These are phyloP conservation scores for Margaritifera margaritifera DNA, from an alignment of 2,888 invertebrate genomes.

Conservation along the genomic window DNA sequence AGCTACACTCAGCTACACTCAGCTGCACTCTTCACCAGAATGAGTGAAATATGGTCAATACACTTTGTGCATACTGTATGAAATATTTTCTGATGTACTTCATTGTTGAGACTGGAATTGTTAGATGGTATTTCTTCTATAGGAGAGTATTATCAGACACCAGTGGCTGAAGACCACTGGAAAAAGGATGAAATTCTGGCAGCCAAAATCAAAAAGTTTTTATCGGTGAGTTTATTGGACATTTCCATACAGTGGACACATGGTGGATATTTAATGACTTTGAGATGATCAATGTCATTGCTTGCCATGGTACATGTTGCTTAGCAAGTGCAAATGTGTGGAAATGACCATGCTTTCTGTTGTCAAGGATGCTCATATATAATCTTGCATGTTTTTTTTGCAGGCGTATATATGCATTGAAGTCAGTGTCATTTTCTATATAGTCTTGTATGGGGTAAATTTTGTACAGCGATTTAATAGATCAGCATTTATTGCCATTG, in stretches of 20 bases:
- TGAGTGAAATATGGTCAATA: too few species aligned
- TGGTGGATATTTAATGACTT: neutral
- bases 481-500: too few species aligned
- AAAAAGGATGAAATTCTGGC: conserved; percentile 88
- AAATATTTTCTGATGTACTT: neutral
- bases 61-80: neutral
- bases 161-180: conserved; percentile 79
- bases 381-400: neutral
- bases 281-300: neutral
- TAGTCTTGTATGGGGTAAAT: too few species aligned
- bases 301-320: conserved; percentile 4
- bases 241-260: neutral
- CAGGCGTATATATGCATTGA: too few species aligned
- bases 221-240: conserved; percentile 82
- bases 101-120: neutral
- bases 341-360: neutral
- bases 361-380: neutral
- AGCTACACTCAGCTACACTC: too few species aligned
- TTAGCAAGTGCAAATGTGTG: conserved; percentile 2
- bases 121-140: too few species aligned
- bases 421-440: too few species aligned
- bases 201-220: conserved; percentile 94
- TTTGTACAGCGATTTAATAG: too few species aligned
- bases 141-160: conserved; percentile 45
- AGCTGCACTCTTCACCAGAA: too few species aligned